A percentile compares a stretch with the other conserved stretches of the same genome.
phyloP scores from a whole-genome alignment of 2,113 vertebrate genomes.

The Pterocles burchelli region DNA sequence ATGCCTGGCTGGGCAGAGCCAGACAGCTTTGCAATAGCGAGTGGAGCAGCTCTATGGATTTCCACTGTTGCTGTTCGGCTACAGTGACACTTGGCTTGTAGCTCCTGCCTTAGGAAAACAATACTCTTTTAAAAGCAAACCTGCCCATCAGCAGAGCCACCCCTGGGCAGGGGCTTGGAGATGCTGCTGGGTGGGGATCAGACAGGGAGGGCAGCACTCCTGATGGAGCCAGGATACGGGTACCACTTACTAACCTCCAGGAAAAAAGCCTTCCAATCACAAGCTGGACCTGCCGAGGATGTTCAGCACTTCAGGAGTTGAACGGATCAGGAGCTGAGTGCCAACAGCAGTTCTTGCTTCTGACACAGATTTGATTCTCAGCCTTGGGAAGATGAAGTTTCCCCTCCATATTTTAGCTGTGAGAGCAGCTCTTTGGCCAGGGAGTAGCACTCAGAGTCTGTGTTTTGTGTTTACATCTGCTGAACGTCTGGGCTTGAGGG shows the following conservation, averaged over 20 bases:
- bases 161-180: neutral
- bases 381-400: neutral
- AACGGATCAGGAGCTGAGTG: neutral
- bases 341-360: neutral
- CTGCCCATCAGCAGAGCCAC: neutral
- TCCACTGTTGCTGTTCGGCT: neutral
- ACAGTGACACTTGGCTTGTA: neutral
- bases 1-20: neutral
- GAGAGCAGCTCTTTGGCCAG: neutral
- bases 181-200: neutral
- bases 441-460: neutral
- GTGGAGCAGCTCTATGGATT: conserved; percentile 6
- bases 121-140: neutral
- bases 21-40: conserved; percentile 15
- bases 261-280: neutral
- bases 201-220: neutral
- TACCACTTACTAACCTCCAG: neutral
- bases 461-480: conserved; percentile 36
- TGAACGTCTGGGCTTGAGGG: conserved; percentile 26
- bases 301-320: neutral
- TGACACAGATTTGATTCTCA: neutral
- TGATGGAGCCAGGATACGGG: neutral
- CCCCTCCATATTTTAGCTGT: neutral
- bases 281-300: neutral
- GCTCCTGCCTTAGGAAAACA: neutral